Evolutionary conservation across 2,797 vertebrate genomes (phyloP), one percentile per base, ranked within the genome.

Genomic region (Dendrocincla tyrannina): DNA sequence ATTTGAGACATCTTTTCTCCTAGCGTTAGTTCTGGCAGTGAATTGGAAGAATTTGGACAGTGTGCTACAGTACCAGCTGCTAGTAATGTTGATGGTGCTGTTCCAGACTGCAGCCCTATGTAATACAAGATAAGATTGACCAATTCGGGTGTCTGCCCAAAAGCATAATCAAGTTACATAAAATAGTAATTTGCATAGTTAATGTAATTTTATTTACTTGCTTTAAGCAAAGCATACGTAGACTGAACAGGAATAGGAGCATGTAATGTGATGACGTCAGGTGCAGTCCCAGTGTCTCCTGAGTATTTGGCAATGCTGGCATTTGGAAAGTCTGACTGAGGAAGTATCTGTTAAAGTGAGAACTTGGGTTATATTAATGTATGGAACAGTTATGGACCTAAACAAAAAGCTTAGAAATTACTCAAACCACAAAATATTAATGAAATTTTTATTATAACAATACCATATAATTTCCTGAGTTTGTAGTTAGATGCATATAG

Each of bases 1-100:
- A 98, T 98, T 85, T 96, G 92, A 27, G 98, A 98, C 98, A 99
- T 98, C 94, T 95, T 98, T 76, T 98, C 98, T 46, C 99, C 99
- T 11, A 98, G 98, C 78, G 97, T 98, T 62, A 94, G 76, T 88
- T 91, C 88, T 79, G 97, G 94, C 67, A 96, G 78, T 75, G 94
- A 88, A 50, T 72, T 37, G 66, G 94, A 58, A 68, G 85, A 82
- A 68, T 75, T 93, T 52, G 53, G 49, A 72, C 59, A 73, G 10
- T 20, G 13, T 90, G 56, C 25, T 89, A 7, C 67, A 80, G 53
- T 68, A 60, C 47, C 56, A n/a, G 64, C 52, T 42, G 88, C 70
- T 47, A 88, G 41, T 56, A 91, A 16, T 32, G 91, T 72, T 64
- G 81, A 64, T 80, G 50, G n/a, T 73, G 24, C 41, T 39, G 58